Evolutionary conservation across 2,797 vertebrate species (phyloP).

Genomic region (Hemibagrus guttatus): DNA sequence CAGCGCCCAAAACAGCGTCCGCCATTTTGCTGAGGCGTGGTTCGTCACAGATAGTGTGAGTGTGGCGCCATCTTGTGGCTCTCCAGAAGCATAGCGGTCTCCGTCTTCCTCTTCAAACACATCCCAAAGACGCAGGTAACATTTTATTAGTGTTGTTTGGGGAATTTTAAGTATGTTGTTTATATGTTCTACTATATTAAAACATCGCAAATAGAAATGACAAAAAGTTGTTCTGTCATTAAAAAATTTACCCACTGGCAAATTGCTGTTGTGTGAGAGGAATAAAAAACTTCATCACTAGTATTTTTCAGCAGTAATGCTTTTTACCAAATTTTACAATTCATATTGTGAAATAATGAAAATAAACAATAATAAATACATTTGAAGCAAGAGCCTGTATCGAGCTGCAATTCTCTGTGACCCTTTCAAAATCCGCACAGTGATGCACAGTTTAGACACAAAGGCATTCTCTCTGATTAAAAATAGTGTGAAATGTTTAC

Average conservation of each 20-base stretch:
- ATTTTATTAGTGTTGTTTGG: background rate
- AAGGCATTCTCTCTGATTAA: background rate
- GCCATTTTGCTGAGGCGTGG: background rate
- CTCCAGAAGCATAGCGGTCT: background rate
- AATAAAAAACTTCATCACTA: background rate
- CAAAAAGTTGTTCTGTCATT: background rate
- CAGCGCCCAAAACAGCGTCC: background rate
- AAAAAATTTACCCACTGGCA: background rate
- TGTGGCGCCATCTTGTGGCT: conserved; percentile 8
- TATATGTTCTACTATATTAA: background rate
- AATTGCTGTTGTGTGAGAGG: background rate
- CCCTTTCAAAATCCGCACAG: background rate
- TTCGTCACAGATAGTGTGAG: background rate
- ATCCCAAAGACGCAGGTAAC: no score
- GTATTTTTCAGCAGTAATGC: background rate
- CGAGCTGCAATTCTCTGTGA: background rate
- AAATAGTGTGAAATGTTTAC: background rate
- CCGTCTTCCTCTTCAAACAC: background rate
- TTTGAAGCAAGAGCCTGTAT: background rate
- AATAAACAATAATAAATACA: background rate
- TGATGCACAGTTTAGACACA: background rate
- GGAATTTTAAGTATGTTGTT: background rate
- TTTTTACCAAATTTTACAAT: background rate
- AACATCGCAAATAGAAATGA: background rate
- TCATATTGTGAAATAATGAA: background rate